phyloP scores from a whole-genome alignment of 2,888 invertebrate species.

The Prenolepis imparis region DNA sequence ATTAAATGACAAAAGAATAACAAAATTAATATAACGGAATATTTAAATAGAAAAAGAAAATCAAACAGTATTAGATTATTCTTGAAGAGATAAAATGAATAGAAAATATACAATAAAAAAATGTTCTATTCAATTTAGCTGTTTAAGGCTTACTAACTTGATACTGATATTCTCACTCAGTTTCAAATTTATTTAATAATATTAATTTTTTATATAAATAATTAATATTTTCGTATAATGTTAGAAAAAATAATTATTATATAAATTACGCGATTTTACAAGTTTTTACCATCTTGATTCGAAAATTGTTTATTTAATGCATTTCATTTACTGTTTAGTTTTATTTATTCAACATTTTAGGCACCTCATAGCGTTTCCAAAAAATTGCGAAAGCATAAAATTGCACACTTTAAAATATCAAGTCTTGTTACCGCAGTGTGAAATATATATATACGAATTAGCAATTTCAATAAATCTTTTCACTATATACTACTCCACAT shows the following conservation, averaged over 20 bases:
- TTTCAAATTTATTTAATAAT: too few species aligned
- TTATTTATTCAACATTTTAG: background rate
- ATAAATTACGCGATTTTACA: background rate
- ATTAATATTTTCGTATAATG: too few species aligned
- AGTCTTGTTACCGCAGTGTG: background rate
- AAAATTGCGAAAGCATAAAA: background rate
- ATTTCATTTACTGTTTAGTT: too few species aligned
- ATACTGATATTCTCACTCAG: too few species aligned
- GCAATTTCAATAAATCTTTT: background rate
- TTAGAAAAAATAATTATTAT: background rate
- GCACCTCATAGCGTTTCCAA: background rate
- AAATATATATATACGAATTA: background rate
- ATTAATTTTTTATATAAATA: too few species aligned
- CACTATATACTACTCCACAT: too few species aligned
- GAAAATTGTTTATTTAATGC: background rate
- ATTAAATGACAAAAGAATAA: background rate
- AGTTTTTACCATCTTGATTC: background rate
- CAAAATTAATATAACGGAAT: background rate
- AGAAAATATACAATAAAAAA: background rate
- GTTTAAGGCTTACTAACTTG: too few species aligned
- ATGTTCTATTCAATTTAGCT: too few species aligned
- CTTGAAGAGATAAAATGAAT: background rate
- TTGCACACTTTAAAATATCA: background rate
- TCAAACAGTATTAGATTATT: background rate
- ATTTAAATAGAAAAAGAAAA: background rate